Base-by-base conservation (phyloP, 1,140 invertebrate genomes). In the Nasonia vitripennis region DNA sequence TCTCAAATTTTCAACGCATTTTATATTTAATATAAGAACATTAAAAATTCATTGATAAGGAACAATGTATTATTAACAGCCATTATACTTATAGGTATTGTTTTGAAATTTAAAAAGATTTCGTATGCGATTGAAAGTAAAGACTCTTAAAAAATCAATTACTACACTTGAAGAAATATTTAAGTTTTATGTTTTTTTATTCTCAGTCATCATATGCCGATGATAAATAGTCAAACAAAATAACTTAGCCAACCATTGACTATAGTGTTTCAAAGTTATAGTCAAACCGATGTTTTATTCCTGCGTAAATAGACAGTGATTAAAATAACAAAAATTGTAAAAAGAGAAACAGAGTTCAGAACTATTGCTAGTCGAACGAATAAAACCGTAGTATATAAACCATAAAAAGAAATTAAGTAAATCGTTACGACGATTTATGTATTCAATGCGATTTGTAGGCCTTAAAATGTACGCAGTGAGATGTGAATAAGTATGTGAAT, bases 391-490 rank as follows among this genome's bases (percentile, higher is more conserved):
- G 41, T 45, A 34, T 27, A 68, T 78, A 70, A 20, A 37, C 11
- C 14, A 81, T 34, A 51, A 74, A 81, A 37, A 70, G 9, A 31
- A 51, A 20, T 37, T 77, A 27, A 55, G 37, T 74, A 73, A 79
- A 80, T 67, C 34, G n/a, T 2, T 71, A 2, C 67, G 7, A 11
- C 12, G 37, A 75, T 80, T 85, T 73, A 41, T 37, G 31, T 75
- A 80, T 41, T 81, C 41, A 81, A 20, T 67, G 62, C 23, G 27
- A 68, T 70, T 4, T 85, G 71, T 87, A 87, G 83, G 83, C 81
- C 80, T 88, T 87, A 86, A 83, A 87, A 37, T 62, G 23, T 51
- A 70, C 45, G 12, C 48, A 78, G 12, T 62, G 23, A 48, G 45
- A 67, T 62, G 10, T 51, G 51, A 23, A 62, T 31, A 71, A 81